Conservation (phyloP, 2,888 invertebrate species). For the Machimus rusticus region DNA sequence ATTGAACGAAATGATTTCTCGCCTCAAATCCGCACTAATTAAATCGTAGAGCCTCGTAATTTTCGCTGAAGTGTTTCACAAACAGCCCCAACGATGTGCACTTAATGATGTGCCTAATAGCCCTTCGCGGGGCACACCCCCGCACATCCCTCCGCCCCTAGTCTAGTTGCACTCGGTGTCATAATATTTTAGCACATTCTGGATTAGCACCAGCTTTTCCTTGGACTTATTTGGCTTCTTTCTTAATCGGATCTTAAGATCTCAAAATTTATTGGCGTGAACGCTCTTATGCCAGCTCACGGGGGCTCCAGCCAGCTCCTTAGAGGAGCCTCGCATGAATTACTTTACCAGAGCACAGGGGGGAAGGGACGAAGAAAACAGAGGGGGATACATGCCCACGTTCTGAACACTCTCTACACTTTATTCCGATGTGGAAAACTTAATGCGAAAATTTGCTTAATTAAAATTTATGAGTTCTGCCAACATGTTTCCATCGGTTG, state of each 20-base stretch:
- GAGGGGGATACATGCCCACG: background rate
- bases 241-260: slow-evolving; percentile 19
- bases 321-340: background rate
- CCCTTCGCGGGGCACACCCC: background rate
- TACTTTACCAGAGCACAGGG: background rate
- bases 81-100: slow-evolving; percentile 11
- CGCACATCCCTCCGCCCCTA: background rate
- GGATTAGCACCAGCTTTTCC: background rate
- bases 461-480: slow-evolving; percentile 1
- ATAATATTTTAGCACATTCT: background rate
- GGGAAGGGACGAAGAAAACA: no score
- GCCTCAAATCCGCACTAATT: slow-evolving; percentile 33
- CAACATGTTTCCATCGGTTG: background rate
- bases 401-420: background rate
- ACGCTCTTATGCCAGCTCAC: background rate
- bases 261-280: slow-evolving; percentile 14
- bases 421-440: background rate
- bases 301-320: background rate
- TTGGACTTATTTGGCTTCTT: slow-evolving; percentile 19
- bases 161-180: background rate
- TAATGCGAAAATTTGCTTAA: slow-evolving; percentile 13
- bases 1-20: slow-evolving; percentile 18
- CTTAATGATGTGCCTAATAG: slow-evolving; percentile 21
- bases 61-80: slow-evolving; percentile 13
- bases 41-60: slow-evolving; percentile 16